Conservation (phyloP, 2,113 vertebrate species). For the Rhadina sibilatrix region DNA sequence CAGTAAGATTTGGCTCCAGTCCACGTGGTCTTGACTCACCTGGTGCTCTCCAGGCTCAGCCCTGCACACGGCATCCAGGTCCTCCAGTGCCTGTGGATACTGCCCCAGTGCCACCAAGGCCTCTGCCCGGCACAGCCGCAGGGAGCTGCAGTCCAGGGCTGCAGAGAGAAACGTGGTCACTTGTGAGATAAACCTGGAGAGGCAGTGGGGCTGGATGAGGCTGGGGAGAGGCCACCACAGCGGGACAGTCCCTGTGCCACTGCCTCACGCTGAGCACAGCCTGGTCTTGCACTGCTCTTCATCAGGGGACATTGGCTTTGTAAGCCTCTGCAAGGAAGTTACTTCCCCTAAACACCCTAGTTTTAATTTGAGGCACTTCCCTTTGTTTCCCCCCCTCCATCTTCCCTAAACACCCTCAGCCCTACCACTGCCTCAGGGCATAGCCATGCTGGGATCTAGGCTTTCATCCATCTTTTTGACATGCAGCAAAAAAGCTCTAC, state of each 20-base stretch:
- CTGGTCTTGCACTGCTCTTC: neutral
- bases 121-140: constrained; percentile 78
- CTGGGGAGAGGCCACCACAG: fast-evolving
- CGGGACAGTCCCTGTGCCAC: fast-evolving
- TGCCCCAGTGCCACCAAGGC: constrained; percentile 66
- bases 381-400: neutral
- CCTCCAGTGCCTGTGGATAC: constrained; percentile 73
- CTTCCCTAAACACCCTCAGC: neutral
- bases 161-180: neutral
- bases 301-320: neutral
- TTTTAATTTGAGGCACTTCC: neutral
- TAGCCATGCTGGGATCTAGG: neutral
- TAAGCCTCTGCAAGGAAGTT: neutral
- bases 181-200: fast-evolving
- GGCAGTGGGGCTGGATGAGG: neutral
- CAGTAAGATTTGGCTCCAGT: neutral
- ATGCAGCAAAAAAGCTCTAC: neutral
- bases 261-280: neutral
- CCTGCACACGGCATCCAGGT: constrained; percentile 80
- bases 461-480: neutral
- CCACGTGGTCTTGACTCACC: constrained; percentile 50
- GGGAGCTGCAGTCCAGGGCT: constrained; percentile 75
- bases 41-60: constrained; percentile 75
- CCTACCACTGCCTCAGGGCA: neutral
- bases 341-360: neutral